Evolutionary conservation across 2,113 vertebrate genomes (phyloP), one percentile per base, ranked within the genome.

Genomic region (Hyla sarda): DNA sequence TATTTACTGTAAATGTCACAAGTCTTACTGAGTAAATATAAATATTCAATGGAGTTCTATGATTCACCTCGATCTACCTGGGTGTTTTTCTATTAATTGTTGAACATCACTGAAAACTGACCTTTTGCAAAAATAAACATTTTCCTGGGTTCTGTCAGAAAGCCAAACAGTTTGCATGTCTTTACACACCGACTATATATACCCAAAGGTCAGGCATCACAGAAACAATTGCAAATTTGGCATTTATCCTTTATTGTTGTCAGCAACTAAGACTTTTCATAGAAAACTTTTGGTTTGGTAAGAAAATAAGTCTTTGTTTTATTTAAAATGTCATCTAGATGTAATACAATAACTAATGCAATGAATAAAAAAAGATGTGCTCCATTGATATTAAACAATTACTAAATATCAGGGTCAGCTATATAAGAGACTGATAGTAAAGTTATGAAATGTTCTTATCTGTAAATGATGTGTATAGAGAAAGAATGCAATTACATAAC

Each of bases 71-170:
- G 34, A 58, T 73, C 23, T 71, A 73, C 76, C 25, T 81, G 50
- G 73, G 62, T 77, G 67, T 54, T 72, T 81, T 86, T 81, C 77
- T 86, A 56, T 86, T 86, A 86, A 81, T 86, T 65, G 76, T 65
- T 50, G 50, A 80, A 12, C 76, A 16, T 72, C 56, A 34, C 62
- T 48, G 34, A 69, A 81, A 80, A 81, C 50, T 86, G 84, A 86
- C 84, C 84, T 86, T 86, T 86, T 80, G 65, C 34, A 74, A 81
- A 86, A 86, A 86, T 86, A 81, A 86, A 86, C 52, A 86, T 86
- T 86, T 86, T 86, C 60, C 47, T 81, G 45, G 65, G 9, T 86
- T 73, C 80, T 71, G 76, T 71, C 67, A 79, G 45, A 79, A 86
- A 81, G 62, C 84, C 37, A 79, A 86, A 86, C 65, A 73, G 65